Evolutionary conservation across 2,888 invertebrate species (phyloP).

Genomic region (Ennomos quercinarius): DNA sequence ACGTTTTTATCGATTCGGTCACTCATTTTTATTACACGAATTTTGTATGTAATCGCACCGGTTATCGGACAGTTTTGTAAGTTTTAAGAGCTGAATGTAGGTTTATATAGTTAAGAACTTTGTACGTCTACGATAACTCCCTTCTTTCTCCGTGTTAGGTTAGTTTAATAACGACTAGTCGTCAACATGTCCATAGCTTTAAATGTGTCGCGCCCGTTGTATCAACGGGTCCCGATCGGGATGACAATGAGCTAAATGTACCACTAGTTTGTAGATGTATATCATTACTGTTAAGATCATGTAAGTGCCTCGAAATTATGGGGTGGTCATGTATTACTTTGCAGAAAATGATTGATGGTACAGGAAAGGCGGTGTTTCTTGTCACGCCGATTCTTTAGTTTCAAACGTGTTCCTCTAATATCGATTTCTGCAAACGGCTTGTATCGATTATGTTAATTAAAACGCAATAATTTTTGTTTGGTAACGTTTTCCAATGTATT

Average conservation of each 20-base stretch:
- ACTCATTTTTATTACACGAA: slow-evolving; percentile 78
- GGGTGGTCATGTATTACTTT: slow-evolving; percentile 74
- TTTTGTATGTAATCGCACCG: slow-evolving; percentile 80
- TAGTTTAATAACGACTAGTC: slow-evolving; percentile 76
- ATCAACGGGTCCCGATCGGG: slow-evolving; percentile 79
- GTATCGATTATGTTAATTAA: slow-evolving; percentile 18
- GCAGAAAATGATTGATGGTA: slow-evolving; percentile 49
- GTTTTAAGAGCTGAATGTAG: slow-evolving; percentile 77
- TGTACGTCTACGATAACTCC: slow-evolving; percentile 79
- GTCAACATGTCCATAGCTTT: slow-evolving; percentile 85
- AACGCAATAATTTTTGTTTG: slow-evolving; percentile 39
- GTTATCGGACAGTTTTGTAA: slow-evolving; percentile 74
- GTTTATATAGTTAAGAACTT: slow-evolving; percentile 74
- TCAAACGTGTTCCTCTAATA: slow-evolving; percentile 7
- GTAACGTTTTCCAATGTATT: slow-evolving; percentile 36
- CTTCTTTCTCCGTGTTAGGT: slow-evolving; percentile 81
- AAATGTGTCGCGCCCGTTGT: slow-evolving; percentile 82
- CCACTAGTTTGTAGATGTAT: slow-evolving; percentile 81
- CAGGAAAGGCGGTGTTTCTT: slow-evolving; percentile 15
- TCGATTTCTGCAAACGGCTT: slow-evolving; percentile 13
- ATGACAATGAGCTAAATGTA: slow-evolving; percentile 76
- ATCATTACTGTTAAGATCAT: slow-evolving; percentile 83
- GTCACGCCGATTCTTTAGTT: slow-evolving; percentile 10
- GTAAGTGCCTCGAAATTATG: slow-evolving; percentile 82
- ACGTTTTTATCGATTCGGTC: slow-evolving; percentile 72